Conservation (phyloP, 2,797 vertebrate species). For the Petrocephalus schoutedeni region DNA sequence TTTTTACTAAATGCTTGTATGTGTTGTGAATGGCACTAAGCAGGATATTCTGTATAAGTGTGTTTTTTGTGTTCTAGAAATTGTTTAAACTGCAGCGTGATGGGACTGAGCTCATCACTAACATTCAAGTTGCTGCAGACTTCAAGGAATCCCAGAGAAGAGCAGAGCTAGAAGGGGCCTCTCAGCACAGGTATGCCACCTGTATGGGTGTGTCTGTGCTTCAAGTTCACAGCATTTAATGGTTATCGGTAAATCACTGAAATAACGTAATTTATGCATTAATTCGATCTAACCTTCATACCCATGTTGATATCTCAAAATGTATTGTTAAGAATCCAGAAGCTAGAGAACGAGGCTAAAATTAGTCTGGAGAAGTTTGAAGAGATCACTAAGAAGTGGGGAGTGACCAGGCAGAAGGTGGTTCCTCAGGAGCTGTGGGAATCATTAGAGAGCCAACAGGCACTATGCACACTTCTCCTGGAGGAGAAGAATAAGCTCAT, state of each 20-base stretch:
- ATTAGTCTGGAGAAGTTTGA: conserved; percentile 64
- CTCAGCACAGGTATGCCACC: conserved; percentile 59
- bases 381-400: conserved; percentile 67
- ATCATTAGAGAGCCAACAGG: conserved; percentile 61
- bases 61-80: conserved; percentile 44
- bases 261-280: neutral
- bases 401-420: conserved; percentile 41
- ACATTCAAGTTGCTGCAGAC: conserved; percentile 70
- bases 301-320: neutral
- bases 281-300: neutral
- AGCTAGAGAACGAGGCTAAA: conserved; percentile 64
- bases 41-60: neutral
- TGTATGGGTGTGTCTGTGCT: neutral
- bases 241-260: neutral
- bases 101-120: conserved; percentile 63
- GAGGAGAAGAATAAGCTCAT: conserved; percentile 76
- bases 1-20: neutral
- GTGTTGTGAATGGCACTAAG: neutral
- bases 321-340: conserved; percentile 58
- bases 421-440: conserved; percentile 68
- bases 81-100: conserved; percentile 61
- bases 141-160: conserved; percentile 61
- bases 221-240: neutral
- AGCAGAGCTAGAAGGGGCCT: conserved; percentile 57
- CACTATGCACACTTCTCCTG: conserved; percentile 59